Evolutionary conservation across 2,888 invertebrate species (phyloP).

Genomic region (Ectemnius cavifrons): DNA sequence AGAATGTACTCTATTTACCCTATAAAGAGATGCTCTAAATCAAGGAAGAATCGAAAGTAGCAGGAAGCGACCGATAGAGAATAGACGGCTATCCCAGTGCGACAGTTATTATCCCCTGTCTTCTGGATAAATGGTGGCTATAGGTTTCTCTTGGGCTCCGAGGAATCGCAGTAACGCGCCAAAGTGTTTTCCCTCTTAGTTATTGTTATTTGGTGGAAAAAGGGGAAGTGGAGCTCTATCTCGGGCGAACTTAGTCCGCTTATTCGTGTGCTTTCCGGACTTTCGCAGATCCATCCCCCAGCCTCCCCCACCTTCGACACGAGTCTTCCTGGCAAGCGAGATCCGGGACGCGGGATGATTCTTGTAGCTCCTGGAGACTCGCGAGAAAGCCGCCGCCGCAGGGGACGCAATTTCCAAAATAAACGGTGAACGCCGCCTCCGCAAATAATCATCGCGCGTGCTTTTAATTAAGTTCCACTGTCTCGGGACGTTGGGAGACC

Average conservation of each 20-base stretch:
- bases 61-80: constrained; percentile 10
- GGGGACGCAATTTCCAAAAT: constrained; percentile 75
- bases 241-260: constrained; percentile 13
- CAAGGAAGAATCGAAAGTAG: constrained; percentile 5
- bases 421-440: constrained; percentile 70
- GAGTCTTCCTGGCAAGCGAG: neutral
- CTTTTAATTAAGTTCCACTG: constrained; percentile 77
- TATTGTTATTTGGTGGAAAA: constrained; percentile 39
- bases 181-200: constrained; percentile 25
- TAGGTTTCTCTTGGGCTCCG: constrained; percentile 5
- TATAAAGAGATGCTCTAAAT: constrained; percentile 18
- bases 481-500: constrained; percentile 54
- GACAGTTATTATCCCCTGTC: constrained; percentile 31
- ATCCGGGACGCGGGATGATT: constrained; percentile 32
- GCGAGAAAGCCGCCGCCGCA: constrained; percentile 42
- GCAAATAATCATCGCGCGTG: constrained; percentile 77
- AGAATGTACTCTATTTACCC: constrained; percentile 15
- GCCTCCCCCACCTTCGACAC: neutral
- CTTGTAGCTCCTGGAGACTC: constrained; percentile 23
- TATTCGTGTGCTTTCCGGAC: constrained; percentile 10
- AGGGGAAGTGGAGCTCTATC: constrained; percentile 10
- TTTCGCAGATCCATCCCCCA: constrained; percentile 17
- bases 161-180: neutral
- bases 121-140: constrained; percentile 16
- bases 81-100: constrained; percentile 20